These are phyloP conservation scores for Gymnodraco acuticeps DNA, from an alignment of 2,797 vertebrate species.

Conservation along the genomic window DNA sequence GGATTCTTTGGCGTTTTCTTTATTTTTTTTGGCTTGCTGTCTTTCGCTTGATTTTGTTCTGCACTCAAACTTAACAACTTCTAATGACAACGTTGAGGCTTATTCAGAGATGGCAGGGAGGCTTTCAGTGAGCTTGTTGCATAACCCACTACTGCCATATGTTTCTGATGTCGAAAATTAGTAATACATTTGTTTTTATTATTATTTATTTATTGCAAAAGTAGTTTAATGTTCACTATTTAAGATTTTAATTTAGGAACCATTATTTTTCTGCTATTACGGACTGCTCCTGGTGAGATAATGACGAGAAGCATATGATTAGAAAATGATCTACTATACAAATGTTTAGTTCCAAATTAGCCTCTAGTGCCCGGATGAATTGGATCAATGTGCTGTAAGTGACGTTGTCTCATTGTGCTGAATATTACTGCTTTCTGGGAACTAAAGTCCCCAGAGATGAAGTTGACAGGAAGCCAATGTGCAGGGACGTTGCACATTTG, in stretches of 20 bases:
- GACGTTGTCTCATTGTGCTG: slow-evolving; percentile 57
- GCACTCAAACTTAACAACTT: slow-evolving; percentile 29
- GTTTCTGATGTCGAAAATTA: slow-evolving; percentile 21
- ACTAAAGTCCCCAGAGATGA: slow-evolving; percentile 63
- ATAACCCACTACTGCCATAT: slow-evolving; percentile 40
- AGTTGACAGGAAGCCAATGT: slow-evolving; percentile 60
- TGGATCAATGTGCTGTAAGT: slow-evolving; percentile 60
- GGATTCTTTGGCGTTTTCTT: slow-evolving; percentile 26
- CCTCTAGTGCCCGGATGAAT: slow-evolving; percentile 41
- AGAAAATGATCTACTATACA: slow-evolving; percentile 31
- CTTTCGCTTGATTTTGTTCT: slow-evolving; percentile 46
- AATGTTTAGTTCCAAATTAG: slow-evolving; percentile 42
- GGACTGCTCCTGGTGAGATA: slow-evolving; percentile 18
- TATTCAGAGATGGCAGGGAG: slow-evolving; percentile 20
- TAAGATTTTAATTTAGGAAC: slow-evolving; percentile 10
- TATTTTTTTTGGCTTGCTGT: slow-evolving; percentile 21
- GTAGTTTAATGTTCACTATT: not conserved
- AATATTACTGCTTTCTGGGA: slow-evolving; percentile 64
- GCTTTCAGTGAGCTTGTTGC: slow-evolving; percentile 40
- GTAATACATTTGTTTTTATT: slow-evolving; percentile 29
- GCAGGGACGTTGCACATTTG: slow-evolving; percentile 50
- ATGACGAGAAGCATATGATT: not conserved
- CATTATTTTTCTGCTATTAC: slow-evolving; percentile 3
- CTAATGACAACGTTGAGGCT: slow-evolving; percentile 23
- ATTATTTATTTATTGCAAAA: not conserved